A percentile compares a stretch with the other conserved stretches of the same genome.
Evolutionary conservation across 2,797 vertebrate species (phyloP).

Genomic region (Mus minutoides): DNA sequence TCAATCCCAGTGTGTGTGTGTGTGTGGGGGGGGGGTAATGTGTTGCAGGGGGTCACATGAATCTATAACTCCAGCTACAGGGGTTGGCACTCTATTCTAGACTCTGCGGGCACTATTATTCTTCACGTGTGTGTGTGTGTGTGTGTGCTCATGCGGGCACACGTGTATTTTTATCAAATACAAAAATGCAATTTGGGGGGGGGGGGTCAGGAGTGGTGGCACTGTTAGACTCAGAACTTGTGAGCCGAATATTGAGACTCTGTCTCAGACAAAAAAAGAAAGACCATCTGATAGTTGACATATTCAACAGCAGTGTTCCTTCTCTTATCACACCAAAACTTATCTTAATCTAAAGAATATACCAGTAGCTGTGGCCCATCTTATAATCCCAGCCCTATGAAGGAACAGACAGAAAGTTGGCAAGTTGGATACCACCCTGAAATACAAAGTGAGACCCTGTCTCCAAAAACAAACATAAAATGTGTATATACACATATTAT

Average conservation of each 20-base stretch:
- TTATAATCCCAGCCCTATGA: not conserved
- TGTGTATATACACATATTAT: not conserved
- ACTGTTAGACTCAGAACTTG: not conserved
- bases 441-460: not conserved
- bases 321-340: slow-evolving; percentile 44
- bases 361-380: not conserved
- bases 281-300: not conserved
- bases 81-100: not conserved
- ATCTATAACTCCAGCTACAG: not conserved
- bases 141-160: no score
- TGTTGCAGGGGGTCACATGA: not conserved
- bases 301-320: not conserved
- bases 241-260: not conserved
- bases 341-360: not conserved
- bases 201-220: not conserved
- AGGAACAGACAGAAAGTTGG: not conserved
- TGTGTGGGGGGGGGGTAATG: no score
- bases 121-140: not conserved
- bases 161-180: not conserved
- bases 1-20: not conserved
- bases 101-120: not conserved
- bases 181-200: not conserved
- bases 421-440: not conserved
- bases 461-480: not conserved
- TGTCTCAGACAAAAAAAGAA: not conserved